phyloP scores from a whole-genome alignment of 92 coral and sea anemone species.

The Epizoanthus illoricatus region DNA sequence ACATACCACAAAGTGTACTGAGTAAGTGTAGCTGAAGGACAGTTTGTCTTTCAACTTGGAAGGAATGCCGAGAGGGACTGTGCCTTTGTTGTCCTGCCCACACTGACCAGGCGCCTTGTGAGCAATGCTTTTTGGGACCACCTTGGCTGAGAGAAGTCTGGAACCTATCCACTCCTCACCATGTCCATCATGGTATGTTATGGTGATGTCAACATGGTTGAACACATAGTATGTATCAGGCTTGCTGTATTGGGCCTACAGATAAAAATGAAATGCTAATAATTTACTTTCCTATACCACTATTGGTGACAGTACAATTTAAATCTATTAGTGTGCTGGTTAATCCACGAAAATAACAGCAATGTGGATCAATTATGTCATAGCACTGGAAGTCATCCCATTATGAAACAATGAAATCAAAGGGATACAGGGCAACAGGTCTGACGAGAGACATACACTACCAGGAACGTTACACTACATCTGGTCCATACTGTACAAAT shows the following conservation, averaged over 20 bases:
- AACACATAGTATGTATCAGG: slow-evolving; percentile 84
- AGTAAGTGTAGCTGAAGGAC: too few species aligned
- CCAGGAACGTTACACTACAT: too few species aligned
- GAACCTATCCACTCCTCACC: slow-evolving; percentile 96
- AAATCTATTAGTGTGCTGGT: neutral
- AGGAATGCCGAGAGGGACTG: too few species aligned
- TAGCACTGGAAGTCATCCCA: too few species aligned
- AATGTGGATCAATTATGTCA: too few species aligned
- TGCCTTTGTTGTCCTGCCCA: neutral
- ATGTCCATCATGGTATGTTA: slow-evolving; percentile 76
- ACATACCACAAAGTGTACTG: too few species aligned
- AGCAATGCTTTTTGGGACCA: slow-evolving; percentile 70
- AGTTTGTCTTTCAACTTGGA: too few species aligned
- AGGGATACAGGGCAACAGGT: too few species aligned
- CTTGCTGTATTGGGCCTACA: slow-evolving; percentile 15
- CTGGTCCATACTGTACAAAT: too few species aligned
- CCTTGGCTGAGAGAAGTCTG: slow-evolving; percentile 83
- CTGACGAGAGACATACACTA: too few species aligned
- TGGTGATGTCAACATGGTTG: slow-evolving; percentile 81
- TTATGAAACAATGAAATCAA: too few species aligned
- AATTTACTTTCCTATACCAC: neutral
- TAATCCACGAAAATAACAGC: too few species aligned
- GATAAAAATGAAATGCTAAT: neutral
- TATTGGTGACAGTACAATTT: neutral
- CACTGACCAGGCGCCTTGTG: slow-evolving; percentile 54